Conservation (phyloP, 2,113 vertebrate species). For the Motacilla tschutschensis region DNA sequence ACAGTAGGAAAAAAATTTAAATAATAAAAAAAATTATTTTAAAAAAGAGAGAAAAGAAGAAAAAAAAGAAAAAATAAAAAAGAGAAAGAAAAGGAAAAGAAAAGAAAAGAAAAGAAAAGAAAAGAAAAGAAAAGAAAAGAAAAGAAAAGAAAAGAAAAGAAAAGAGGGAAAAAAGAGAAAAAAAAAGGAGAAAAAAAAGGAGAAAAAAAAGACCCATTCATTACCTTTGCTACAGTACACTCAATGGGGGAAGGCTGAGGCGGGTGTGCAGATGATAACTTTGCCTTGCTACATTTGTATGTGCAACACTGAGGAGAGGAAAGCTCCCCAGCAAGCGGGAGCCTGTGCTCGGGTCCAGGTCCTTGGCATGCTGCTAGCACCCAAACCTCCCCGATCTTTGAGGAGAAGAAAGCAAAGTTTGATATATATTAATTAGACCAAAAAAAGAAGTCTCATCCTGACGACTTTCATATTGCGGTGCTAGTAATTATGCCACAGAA, state of each 20-base stretch:
- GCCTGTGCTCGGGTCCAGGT: background rate
- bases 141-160: background rate
- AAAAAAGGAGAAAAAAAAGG: no score
- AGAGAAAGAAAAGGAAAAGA: background rate
- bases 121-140: background rate
- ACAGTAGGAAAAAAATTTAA: background rate
- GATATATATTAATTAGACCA: slow-evolving; percentile 39
- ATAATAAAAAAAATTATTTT: background rate
- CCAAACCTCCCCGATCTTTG: slow-evolving; percentile 10
- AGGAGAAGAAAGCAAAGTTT: slow-evolving; percentile 36
- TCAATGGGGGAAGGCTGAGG: slow-evolving; percentile 62
- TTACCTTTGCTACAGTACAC: slow-evolving; percentile 76
- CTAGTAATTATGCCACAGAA: slow-evolving; percentile 89
- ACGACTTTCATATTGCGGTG: slow-evolving; percentile 69
- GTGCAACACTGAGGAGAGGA: slow-evolving; percentile 52
- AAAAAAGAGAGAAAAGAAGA: background rate
- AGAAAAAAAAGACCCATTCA: slow-evolving; percentile 34
- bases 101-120: no score
- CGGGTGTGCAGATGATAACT: slow-evolving; percentile 61
- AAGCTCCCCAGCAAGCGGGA: slow-evolving; percentile 7
- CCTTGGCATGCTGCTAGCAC: background rate
- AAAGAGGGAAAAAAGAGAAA: background rate
- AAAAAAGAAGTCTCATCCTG: slow-evolving; percentile 34
- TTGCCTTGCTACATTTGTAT: slow-evolving; percentile 63
- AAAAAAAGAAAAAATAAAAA: background rate